Conservation (phyloP, 2,113 vertebrate genomes). For the Seriola dumerili region DNA sequence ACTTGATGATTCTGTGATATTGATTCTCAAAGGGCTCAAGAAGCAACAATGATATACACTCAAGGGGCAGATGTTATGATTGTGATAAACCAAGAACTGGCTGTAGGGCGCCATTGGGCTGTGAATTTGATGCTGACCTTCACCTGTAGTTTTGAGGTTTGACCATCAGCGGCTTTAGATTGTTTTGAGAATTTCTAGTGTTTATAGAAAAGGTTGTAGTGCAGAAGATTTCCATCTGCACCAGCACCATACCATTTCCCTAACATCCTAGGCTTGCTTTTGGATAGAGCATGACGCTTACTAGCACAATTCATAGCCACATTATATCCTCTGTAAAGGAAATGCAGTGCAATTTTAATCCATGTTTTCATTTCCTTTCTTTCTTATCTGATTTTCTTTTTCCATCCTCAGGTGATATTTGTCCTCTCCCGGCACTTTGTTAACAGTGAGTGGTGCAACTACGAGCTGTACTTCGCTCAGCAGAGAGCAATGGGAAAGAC, state of each 20-base stretch:
- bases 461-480: conserved; percentile 91
- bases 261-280: not conserved
- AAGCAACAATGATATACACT: not conserved
- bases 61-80: not conserved
- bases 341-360: not conserved
- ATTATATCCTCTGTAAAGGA: not conserved
- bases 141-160: not conserved
- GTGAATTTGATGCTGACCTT: not conserved
- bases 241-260: not conserved
- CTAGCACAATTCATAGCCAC: not conserved
- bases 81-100: not conserved
- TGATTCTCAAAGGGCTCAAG: not conserved
- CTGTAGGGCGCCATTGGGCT: not conserved
- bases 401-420: conserved; percentile 84
- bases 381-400: not conserved
- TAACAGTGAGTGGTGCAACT: conserved; percentile 93
- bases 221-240: not conserved
- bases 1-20: not conserved
- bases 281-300: not conserved
- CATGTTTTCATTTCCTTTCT: not conserved
- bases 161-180: not conserved
- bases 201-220: not conserved
- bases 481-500: conserved; percentile 87
- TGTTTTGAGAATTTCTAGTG: too few relatives aligned
- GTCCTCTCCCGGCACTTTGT: conserved; percentile 88